Evolutionary conservation across 2,888 invertebrate species (phyloP), one percentile per base, ranked within the genome.

Genomic region (Callosobruchus maculatus): DNA sequence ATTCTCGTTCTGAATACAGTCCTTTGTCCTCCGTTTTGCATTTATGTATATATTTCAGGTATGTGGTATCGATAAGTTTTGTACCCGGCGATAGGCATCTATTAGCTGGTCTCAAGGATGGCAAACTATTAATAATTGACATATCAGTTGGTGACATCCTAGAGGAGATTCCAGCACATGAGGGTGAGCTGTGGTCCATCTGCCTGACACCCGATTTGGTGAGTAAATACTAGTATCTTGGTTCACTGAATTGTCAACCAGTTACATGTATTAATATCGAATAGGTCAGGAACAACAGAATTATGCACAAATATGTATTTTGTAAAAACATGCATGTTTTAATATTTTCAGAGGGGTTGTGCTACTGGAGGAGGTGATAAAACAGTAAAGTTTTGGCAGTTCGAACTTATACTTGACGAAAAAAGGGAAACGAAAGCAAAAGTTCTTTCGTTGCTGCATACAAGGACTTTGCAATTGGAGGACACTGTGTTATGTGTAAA

Each of bases 361-460:
- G 92, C 92, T 9, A 93, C 96, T 1, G 97, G 97, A 0, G 94
- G 97, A 73, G 94, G 93, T 0, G 98, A 99, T 85, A 92, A 94
- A 78, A 94, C 94, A 0, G 94, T 98, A 0, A 97, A 97, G 86
- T 93, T 98, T 81, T 99, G 98, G 98, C 92, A 93, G 74, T 98
- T 97, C 85, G 96, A 97, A 85, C 89, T 97, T 20, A 91, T 97
- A 68, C 89, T 91, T 20, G 93, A 93, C 79, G 87, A 90, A 2
- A 88, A 90, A 0, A 90, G 89, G 68, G 91, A 91, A 80, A 90
- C 89, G 2, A 92, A 91, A 85, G 90, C 91, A 0, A 91, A 91
- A 88, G 92, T 95, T 0, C 87, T 95, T 2, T 95, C 95, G 0
- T 85, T 96, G 21, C 86, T 95, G 0, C 96, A 97, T 82, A 92